Conservation (phyloP, 2,888 invertebrate genomes). For the Agrochola circellaris region DNA sequence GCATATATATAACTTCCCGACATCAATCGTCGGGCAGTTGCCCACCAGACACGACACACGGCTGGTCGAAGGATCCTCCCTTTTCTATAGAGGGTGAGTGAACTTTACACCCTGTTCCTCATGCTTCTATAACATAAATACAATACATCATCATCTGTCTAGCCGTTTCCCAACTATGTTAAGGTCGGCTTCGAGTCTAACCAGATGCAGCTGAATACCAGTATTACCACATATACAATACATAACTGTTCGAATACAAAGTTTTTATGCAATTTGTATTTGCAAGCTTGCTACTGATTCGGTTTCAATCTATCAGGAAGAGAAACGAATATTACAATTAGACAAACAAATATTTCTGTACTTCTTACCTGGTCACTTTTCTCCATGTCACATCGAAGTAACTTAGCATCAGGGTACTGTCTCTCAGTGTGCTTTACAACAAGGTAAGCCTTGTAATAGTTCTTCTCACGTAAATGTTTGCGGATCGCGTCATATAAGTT, state of each 20-base stretch:
- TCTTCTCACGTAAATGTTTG: slow-evolving; percentile 84
- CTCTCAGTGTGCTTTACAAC: slow-evolving; percentile 87
- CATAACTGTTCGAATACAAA: neutral
- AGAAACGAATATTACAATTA: neutral
- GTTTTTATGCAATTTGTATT: neutral
- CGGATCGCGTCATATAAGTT: slow-evolving; percentile 86
- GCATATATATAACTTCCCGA: too few species aligned
- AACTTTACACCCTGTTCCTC: too few species aligned
- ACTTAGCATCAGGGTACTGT: slow-evolving; percentile 86
- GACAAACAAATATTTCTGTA: neutral
- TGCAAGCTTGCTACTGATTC: neutral
- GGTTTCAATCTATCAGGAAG: neutral
- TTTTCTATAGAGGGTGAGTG: too few species aligned
- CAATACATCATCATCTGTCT: too few species aligned
- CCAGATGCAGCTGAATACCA: too few species aligned
- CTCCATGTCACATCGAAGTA: slow-evolving; percentile 86
- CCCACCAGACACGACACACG: too few species aligned
- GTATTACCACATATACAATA: too few species aligned
- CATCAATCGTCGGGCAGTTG: too few species aligned
- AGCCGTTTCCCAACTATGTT: too few species aligned
- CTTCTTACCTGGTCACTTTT: slow-evolving; percentile 86
- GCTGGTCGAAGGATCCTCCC: too few species aligned
- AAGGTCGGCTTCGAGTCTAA: too few species aligned
- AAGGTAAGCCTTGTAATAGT: slow-evolving; percentile 89
- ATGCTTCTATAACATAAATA: too few species aligned